Evolutionary conservation across 1,140 invertebrate genomes (phyloP), one percentile per base, ranked within the genome.

Genomic region (Drosophila yakuba): DNA sequence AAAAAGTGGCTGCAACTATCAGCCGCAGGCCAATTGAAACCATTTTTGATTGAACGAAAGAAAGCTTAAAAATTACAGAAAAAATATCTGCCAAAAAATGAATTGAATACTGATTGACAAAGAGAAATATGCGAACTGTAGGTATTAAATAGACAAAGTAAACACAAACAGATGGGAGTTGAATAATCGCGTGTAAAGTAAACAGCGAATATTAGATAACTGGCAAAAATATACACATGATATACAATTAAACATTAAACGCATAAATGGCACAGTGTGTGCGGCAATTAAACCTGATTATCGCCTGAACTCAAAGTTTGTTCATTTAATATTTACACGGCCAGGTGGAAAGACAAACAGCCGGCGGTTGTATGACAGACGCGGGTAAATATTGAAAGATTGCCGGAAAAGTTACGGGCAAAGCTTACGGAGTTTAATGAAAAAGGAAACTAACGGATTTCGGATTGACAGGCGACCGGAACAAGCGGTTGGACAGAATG

Each of bases 1-100:
- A 45, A 52, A 60, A 84, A 56, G 60, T 36, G 60, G 55, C 50
- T 50, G 57, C 72, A 76, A 69, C 39, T 64, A 63, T 71, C 43
- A 17, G 58, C 75, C 69, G 61, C 77, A 69, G 36, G 62, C 63
- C 44, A 69, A 59, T 48, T 56, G 57, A 79, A 54, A 41, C 5
- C 52, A 17, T 64, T 51, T 44, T 38, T 66, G 25, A 39, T 43
- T 62, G 38, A 12, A 1, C 2, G 6, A 38, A 62, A 57, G 43
- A 63, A 62, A 57, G 6, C 20, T 45, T 15, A 41, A 58, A 39
- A 66, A 20, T 56, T 63, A 28, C 17, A 23, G 12, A 52, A 23
- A 28, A 32, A 3, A 32, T 32, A 32, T 32, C 25, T 15, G 47
- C 52, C 52, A 59, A 28, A 68, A 60, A 69, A 51, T 44, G 36